Conservation (phyloP, 2,113 vertebrate species). For the Petrocephalus zakoni region DNA sequence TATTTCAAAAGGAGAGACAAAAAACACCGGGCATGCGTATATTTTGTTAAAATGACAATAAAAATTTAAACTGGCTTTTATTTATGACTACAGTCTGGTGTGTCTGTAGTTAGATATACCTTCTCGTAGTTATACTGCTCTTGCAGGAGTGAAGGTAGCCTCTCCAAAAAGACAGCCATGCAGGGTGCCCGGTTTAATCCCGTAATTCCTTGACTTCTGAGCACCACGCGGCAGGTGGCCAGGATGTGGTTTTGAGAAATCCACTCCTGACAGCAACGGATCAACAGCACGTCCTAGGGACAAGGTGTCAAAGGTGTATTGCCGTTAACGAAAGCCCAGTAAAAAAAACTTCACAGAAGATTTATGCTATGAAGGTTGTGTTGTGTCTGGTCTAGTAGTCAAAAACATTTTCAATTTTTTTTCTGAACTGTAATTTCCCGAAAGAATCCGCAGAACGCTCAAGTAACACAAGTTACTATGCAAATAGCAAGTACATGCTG, state of each 20-base stretch:
- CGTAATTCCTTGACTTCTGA: constrained; percentile 63
- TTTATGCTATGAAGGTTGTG: background rate
- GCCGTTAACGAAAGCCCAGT: background rate
- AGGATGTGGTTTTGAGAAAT: constrained; percentile 65
- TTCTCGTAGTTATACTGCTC: constrained; percentile 68
- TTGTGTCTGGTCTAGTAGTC: background rate
- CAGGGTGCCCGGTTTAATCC: constrained; percentile 67
- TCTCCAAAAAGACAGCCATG: constrained; percentile 67
- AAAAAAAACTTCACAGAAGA: background rate
- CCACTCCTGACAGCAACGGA: constrained; percentile 68
- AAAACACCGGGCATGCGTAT: background rate
- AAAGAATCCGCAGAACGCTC: background rate
- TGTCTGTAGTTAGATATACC: constrained; percentile 38
- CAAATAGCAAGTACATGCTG: too few species aligned
- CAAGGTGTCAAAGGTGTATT: background rate
- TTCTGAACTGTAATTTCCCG: background rate
- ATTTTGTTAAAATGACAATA: background rate
- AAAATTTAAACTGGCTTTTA: background rate
- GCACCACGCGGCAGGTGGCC: constrained; percentile 63
- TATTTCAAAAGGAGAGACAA: background rate
- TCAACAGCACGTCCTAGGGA: constrained; percentile 62
- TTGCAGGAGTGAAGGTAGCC: constrained; percentile 62
- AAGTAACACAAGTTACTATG: background rate
- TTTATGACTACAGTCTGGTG: background rate
- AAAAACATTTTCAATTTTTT: background rate